Percentiles rank a stretch among this genome's conserved stretches.
phyloP scores from a whole-genome alignment of 2,797 vertebrate genomes.

The Chaunax sp. region DNA sequence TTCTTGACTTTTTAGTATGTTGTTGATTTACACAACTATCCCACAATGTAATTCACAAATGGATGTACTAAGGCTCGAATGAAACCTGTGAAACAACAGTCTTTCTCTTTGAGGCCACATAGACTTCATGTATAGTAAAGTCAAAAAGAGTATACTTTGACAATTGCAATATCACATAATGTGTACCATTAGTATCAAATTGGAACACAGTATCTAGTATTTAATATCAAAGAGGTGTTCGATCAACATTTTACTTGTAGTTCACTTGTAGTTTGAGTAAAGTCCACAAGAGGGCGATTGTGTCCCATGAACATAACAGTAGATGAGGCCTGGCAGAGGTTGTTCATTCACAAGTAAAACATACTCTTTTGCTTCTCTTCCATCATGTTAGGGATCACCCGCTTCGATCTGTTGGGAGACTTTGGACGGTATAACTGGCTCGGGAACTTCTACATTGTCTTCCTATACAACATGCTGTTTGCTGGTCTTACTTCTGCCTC shows the following conservation, averaged over 20 bases:
- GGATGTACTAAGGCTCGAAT: not conserved
- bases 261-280: slow-evolving; percentile 50
- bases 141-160: not conserved
- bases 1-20: not conserved
- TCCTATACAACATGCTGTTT: slow-evolving; percentile 96
- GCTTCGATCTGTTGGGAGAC: slow-evolving; percentile 96
- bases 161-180: not conserved
- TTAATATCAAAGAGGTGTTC: not conserved
- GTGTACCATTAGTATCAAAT: not conserved
- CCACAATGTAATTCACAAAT: not conserved
- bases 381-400: slow-evolving; percentile 89
- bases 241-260: slow-evolving; percentile 40
- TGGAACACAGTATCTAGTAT: not conserved
- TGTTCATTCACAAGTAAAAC: slow-evolving; percentile 8
- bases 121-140: not conserved
- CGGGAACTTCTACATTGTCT: slow-evolving; percentile 94
- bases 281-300: slow-evolving; percentile 71
- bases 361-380: not conserved
- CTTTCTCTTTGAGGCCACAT: not conserved
- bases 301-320: slow-evolving; percentile 1
- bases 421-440: slow-evolving; percentile 97
- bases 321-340: not conserved
- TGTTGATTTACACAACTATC: not conserved
- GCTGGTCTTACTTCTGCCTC: slow-evolving; percentile 94
- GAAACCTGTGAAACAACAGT: not conserved